These are phyloP conservation scores for Tyto alba DNA, from an alignment of 2,113 vertebrate species.

Conservation along the genomic window DNA sequence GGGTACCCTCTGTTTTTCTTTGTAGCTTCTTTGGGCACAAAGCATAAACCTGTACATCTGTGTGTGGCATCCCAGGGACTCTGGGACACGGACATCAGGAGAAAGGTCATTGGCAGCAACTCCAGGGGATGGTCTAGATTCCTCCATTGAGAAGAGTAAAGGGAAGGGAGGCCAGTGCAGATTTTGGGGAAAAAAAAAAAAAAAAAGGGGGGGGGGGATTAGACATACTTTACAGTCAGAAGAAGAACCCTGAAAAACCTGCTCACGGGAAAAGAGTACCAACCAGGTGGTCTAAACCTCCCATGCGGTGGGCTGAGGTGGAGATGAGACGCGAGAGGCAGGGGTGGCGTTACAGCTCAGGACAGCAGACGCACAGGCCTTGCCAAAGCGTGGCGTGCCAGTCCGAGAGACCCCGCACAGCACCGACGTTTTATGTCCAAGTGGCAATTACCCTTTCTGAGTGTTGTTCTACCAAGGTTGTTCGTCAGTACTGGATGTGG, in stretches of 20 bases:
- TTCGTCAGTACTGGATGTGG: neutral
- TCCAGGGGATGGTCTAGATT: neutral
- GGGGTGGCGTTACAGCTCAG: neutral
- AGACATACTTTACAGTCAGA: neutral
- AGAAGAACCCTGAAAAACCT: neutral
- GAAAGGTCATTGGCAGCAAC: neutral
- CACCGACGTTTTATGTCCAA: neutral
- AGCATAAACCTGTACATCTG: accelerated
- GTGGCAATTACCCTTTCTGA: neutral
- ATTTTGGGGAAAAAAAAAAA: neutral
- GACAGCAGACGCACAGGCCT: neutral
- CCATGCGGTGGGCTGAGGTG: neutral
- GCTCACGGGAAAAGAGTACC: neutral
- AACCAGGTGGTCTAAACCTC: neutral
- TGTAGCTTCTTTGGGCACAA: neutral
- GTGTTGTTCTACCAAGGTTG: neutral
- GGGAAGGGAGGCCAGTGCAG: neutral
- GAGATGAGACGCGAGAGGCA: neutral
- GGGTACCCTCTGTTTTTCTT: neutral
- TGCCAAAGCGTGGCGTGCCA: neutral
- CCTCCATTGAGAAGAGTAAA: neutral
- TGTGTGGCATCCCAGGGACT: neutral
- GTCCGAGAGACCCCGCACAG: neutral
- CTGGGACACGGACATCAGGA: neutral
- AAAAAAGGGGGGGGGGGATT: neutral